phyloP scores from a whole-genome alignment of 37 sponge, comb jelly and placozoan genomes.

The Bolinopsis microptera region DNA sequence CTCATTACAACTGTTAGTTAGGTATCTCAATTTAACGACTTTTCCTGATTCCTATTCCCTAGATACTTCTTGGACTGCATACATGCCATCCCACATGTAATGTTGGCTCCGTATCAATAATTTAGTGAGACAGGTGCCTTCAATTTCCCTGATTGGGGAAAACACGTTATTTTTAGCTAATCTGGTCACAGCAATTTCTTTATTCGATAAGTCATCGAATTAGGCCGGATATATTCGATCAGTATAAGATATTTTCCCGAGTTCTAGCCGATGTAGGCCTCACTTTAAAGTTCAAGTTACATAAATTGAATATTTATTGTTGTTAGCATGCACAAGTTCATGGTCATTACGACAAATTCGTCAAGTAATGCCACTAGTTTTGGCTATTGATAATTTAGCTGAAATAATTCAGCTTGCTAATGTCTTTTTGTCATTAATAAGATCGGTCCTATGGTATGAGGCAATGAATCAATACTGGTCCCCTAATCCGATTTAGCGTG shows the following conservation, averaged over 20 bases:
- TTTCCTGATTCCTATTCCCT: too few relatives aligned
- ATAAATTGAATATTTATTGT: not conserved
- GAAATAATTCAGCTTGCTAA: not conserved
- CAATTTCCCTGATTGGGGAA: too few relatives aligned
- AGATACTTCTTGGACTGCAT: too few relatives aligned
- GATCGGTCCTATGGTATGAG: not conserved
- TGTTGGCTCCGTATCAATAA: too few relatives aligned
- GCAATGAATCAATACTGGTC: not conserved
- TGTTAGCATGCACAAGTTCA: not conserved
- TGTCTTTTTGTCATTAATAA: not conserved
- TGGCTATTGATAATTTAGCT: not conserved
- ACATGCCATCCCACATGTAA: too few relatives aligned
- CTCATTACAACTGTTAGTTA: too few relatives aligned
- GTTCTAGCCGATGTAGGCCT: not conserved
- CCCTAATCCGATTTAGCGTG: not conserved
- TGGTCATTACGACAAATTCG: not conserved
- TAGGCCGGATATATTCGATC: not conserved
- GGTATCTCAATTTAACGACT: too few relatives aligned
- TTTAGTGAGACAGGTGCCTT: too few relatives aligned
- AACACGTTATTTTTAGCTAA: not conserved
- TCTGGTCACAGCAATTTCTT: not conserved
- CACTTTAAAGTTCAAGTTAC: not conserved
- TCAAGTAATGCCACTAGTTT: not conserved
- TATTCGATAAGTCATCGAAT: not conserved
- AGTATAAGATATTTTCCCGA: not conserved